Evolutionary conservation across 2,797 vertebrate genomes (phyloP), one percentile per base, ranked within the genome.

Genomic region (Acanthurus leucopareius): DNA sequence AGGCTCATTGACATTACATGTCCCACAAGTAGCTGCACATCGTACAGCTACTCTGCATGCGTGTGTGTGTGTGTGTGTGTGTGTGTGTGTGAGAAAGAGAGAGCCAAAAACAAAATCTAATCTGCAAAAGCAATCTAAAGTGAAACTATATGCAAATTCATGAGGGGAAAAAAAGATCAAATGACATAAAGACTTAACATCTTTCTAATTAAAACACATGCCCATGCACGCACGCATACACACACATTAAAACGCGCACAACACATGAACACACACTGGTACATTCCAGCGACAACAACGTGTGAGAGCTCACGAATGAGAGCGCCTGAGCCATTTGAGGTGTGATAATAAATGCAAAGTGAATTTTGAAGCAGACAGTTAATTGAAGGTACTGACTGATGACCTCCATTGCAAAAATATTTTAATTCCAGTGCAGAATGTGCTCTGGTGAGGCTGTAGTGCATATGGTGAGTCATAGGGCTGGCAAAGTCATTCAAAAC

Each of bases 1-100:
- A 90, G 86, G 93, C 89, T 52, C 85, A 75, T 75, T 88, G 90
- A 86, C 87, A 75, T 84, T 87, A 83, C 77, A 79, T 80, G 86
- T 85, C 75, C 80, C 86, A 86, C 89, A 91, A 89, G 91, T 92
- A 88, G 88, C 88, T 92, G 90, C 92, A 92, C 84, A 93, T 91
- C 65, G 14, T 63, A 73, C 20, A 62, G 69, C 52, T 65, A 10
- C 28, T 32, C 28, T 32, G 28, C 28, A 4, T 32, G 28, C 28
- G 28, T 32, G 28, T 32, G 52, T 49, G 20, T 61, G 15, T 13
- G n/a, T 49, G 20, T 61, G 15, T 13, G n/a, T 32, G 28, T 4
- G 28, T 32, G 28, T 32, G 52, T 49, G 20, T 61, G 15, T 13
- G n/a, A 10, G 17, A 42, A 47, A 35, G 13, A 4, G 5, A 77